Evolutionary conservation across 1,140 invertebrate species (phyloP).

Genomic region (Neoseiulus cucumeris): DNA sequence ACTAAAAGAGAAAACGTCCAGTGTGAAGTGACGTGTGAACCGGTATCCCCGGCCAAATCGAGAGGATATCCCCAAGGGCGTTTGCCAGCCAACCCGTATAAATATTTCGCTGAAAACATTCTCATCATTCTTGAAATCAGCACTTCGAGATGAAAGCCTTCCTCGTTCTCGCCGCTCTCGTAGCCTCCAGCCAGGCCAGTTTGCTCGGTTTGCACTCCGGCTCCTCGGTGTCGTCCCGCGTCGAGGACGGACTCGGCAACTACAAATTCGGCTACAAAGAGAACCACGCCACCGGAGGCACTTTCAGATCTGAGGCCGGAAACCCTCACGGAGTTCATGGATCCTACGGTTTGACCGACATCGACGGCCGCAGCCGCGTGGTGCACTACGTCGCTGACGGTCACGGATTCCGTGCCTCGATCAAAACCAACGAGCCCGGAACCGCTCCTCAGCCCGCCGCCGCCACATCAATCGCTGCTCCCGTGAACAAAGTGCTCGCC

Average conservation of each 20-base stretch:
- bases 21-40: no score
- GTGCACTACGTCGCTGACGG: slow-evolving; percentile 25
- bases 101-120: no score
- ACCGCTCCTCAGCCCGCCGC: slow-evolving; percentile 14
- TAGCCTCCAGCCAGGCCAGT: neutral
- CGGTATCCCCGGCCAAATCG: no score
- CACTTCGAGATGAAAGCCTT: neutral
- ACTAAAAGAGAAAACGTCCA: no score
- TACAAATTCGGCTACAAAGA: slow-evolving; percentile 24
- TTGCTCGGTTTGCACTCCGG: neutral
- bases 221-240: neutral
- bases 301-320: slow-evolving; percentile 20
- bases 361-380: slow-evolving; percentile 20
- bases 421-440: no score
- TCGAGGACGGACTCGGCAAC: slow-evolving; percentile 16
- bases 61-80: no score
- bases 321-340: slow-evolving; percentile 18
- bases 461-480: neutral
- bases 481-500: neutral
- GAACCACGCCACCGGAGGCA: slow-evolving; percentile 23
- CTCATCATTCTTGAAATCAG: no score
- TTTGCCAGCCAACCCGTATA: no score
- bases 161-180: neutral
- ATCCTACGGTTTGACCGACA: slow-evolving; percentile 21
- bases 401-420: slow-evolving; percentile 21